A percentile compares a stretch with the other conserved stretches of the same genome.
Conservation (phyloP, 2,113 vertebrate species). For the Cyanistes caeruleus region DNA sequence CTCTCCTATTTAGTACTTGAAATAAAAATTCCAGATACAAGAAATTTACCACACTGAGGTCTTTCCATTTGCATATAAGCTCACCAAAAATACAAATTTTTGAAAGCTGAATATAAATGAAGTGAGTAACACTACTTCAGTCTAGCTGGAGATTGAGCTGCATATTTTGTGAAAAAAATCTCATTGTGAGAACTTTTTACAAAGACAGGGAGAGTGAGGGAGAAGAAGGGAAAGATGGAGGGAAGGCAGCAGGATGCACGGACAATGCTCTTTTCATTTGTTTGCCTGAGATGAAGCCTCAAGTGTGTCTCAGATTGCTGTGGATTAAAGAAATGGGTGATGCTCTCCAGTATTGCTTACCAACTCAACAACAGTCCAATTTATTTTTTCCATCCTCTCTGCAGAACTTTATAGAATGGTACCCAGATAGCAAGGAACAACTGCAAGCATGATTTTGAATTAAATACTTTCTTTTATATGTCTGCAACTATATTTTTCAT, state of each 20-base stretch:
- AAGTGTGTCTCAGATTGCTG: background rate
- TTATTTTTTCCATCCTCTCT: background rate
- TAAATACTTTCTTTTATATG: slow-evolving; percentile 15
- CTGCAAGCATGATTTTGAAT: background rate
- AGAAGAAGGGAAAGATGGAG: background rate
- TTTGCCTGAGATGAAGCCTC: background rate
- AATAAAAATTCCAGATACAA: background rate
- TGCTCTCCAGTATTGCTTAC: background rate
- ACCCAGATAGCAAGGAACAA: background rate
- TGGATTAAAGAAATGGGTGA: background rate
- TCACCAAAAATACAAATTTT: background rate
- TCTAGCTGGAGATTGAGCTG: background rate
- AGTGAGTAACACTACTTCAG: background rate
- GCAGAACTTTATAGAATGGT: background rate
- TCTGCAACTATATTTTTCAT: slow-evolving; percentile 53
- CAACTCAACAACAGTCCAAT: background rate
- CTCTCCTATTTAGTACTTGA: background rate
- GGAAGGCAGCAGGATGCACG: background rate
- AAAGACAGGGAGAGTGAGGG: background rate
- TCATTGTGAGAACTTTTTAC: background rate
- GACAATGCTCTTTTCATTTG: background rate
- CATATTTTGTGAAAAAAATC: background rate
- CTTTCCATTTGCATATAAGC: background rate
- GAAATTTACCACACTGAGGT: background rate
- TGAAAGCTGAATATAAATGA: slow-evolving; percentile 27